phyloP scores from a whole-genome alignment of 2,888 invertebrate species.

The Phyto melanocephala region DNA sequence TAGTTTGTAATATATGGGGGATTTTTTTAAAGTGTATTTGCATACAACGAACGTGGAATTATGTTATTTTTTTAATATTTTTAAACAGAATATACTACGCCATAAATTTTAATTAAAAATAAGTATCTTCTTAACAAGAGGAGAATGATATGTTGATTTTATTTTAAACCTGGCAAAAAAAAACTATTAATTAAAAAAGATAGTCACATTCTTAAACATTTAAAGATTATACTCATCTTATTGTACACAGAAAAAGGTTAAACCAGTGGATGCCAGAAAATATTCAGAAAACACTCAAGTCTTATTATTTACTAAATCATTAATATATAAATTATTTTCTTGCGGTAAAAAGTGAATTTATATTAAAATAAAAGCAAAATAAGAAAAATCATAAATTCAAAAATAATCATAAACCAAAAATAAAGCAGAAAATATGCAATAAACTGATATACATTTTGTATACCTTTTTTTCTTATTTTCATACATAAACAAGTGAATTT shows the following conservation, averaged over 20 bases:
- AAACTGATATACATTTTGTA: not conserved
- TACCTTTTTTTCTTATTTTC: not conserved
- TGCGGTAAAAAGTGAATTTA: not conserved
- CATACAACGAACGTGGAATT: too few relatives aligned
- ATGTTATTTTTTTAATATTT: too few relatives aligned
- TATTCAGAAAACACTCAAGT: not conserved
- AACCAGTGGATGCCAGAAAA: not conserved
- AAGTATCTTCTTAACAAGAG: too few relatives aligned
- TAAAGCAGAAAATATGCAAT: not conserved
- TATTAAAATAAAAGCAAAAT: not conserved
- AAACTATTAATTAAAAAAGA: too few relatives aligned
- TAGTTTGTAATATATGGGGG: too few relatives aligned
- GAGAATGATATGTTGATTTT: too few relatives aligned
- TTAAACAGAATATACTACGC: too few relatives aligned
- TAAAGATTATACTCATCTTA: not conserved
- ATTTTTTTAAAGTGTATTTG: too few relatives aligned
- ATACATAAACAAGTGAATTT: conserved; percentile 34
- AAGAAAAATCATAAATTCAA: conserved; percentile 18
- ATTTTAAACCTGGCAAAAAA: too few relatives aligned
- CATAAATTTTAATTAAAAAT: too few relatives aligned
- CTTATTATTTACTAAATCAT: not conserved
- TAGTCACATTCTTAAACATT: not conserved
- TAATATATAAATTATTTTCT: not conserved
- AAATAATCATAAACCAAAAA: not conserved
- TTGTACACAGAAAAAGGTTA: not conserved